Evolutionary conservation across 2,888 invertebrate species (phyloP), one percentile per base, ranked within the genome.

Genomic region (Melolontha melolontha): DNA sequence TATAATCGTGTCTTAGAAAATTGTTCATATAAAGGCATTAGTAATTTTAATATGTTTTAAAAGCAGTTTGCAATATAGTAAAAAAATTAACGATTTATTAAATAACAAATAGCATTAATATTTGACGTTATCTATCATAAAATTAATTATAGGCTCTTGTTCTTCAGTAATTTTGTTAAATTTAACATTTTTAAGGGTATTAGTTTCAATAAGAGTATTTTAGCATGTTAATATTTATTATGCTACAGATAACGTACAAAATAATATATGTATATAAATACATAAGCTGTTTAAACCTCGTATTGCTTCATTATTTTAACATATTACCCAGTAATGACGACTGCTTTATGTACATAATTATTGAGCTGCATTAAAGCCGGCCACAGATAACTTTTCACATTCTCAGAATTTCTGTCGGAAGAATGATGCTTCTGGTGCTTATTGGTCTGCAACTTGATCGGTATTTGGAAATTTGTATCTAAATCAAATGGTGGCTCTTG

Each of bases 331-430:
- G 95, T 95, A 71, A 94, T 88, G 47, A 96, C 95, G 27, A 95
- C 91, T 1, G 94, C 95, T 81, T 95, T 91, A 83, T 93, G 92
- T 68, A 94, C 92, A 81, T 93, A 95, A 49, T 88, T 87, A 75
- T 89, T 90, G 22, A 89, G 89, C 72, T 93, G 92, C 83, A 94
- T 86, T 51, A 96, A 85, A 0, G 94, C 92, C 0, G 96, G 96
- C 96, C 96, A 96, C 62, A 96, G 86, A 83, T 94, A 95, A 1
- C 91, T 90, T 79, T 90, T 89, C 76, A 96, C 92, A 54, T 89
- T 87, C 79, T 92, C 91, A 7, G 90, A 91, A 73, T 90, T 89
- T 1, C 90, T 87, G 79, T 94, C 91, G 0, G 94, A 90, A 0
- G 89, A 85, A 77, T 93, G 91, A 84, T 92, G 93, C 4, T 95